Base-by-base conservation (phyloP, 2,797 vertebrate genomes). In the Capromys pilorides region DNA sequence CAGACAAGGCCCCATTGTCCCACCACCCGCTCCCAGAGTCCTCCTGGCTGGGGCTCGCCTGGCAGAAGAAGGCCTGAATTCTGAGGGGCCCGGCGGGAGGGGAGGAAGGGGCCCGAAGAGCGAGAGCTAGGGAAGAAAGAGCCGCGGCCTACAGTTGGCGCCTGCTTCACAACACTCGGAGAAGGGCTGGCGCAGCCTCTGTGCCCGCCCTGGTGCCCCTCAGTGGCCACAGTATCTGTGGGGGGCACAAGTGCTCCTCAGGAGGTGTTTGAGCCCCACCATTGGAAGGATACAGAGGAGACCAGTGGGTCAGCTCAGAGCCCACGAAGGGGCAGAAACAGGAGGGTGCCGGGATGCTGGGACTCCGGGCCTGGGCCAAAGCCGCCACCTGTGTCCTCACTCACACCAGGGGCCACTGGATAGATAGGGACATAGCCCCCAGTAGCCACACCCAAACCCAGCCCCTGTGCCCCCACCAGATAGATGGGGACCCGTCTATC, bases 1-100 rank as follows among this genome's bases (percentile, higher is more conserved):
- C 7, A 82, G 75, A 95, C 69, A 97, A 97, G 95, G 87, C 87
- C 22, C 78, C 0, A 19, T 81, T 93, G 94, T 95, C 92, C 92
- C 1, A 19, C 87, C 10, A 0, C 19, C 39, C 9, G 18, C 66
- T 90, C 94, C 95, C 96, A 85, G 93, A 75, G 86, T 93, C 90
- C 91, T 94, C 94, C 2, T 7, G 84, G 87, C 69, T 1, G 9
- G 14, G 19, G 88, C 73, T 94, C 73, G 12, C 79, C 67, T 5
- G 18, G 91, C 36, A 33, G 51, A 22, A 64, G 31, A 10, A 39
- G 13, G 88, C 45, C 86, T 71, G 5, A n/a, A 59, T 86, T 87
- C 71, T 49, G 45, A 71, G 51, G 83, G 36, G 67, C 49, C 57
- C 13, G 0, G 28, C 13, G 9, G n/a, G 22, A 28, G 59, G 66